These are phyloP conservation scores for Hystrix brachyura DNA, from an alignment of 2,113 vertebrate species.

Conservation along the genomic window DNA sequence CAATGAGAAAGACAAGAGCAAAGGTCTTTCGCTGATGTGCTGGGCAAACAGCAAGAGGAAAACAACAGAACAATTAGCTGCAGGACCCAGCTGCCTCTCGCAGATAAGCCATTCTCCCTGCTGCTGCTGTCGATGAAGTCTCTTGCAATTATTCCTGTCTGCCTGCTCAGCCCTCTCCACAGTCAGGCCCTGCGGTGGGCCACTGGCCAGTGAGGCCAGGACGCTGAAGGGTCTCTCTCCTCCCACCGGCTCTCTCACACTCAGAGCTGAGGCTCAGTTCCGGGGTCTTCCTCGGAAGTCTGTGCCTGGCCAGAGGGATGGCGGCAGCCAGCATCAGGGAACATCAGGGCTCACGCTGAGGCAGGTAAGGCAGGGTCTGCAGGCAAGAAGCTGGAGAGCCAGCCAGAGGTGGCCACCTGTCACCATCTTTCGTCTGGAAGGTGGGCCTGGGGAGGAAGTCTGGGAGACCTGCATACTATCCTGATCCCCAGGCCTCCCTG, in stretches of 20 bases:
- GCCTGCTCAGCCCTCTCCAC: neutral
- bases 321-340: neutral
- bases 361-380: no score
- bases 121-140: neutral
- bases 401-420: neutral
- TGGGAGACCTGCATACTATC: neutral
- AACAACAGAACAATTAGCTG: constrained; percentile 67
- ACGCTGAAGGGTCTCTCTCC: neutral
- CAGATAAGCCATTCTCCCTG: constrained; percentile 68
- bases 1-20: constrained; percentile 65
- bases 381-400: neutral
- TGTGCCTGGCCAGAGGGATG: neutral
- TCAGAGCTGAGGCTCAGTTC: neutral
- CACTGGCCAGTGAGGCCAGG: neutral
- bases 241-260: neutral
- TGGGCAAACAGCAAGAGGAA: constrained; percentile 23
- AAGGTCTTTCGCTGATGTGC: constrained; percentile 53
- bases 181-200: neutral
- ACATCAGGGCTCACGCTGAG: neutral
- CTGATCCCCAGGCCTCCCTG: neutral
- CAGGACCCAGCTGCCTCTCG: constrained; percentile 48
- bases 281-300: neutral
- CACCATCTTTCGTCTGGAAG: neutral
- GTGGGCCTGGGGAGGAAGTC: neutral
- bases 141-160: constrained; percentile 5